Evolutionary conservation across 2,888 invertebrate genomes (phyloP), one percentile per base, ranked within the genome.

Genomic region (Athrips mouffetella): DNA sequence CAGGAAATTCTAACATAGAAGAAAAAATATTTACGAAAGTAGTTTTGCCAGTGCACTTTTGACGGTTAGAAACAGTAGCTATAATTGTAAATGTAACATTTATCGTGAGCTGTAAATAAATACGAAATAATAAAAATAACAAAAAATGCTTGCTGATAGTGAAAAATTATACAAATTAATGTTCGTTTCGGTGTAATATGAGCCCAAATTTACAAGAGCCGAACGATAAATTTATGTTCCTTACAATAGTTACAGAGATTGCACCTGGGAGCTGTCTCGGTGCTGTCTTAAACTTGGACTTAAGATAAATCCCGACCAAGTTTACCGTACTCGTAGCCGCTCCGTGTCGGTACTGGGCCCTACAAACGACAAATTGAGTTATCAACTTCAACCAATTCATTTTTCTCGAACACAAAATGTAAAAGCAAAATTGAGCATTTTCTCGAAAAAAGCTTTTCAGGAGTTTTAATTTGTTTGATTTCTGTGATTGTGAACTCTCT

Each of bases 181-280:
- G 25, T 13, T 1, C 33, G 20, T n/a, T 13, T 48, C 70, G 63
- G 74, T 80, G 78, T 73, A 45, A 77, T 42, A 31, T 6, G 1
- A 47, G 11, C 41, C 47, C 53, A 23, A 13, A 49, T 61, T 59
- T 62, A 71, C 73, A 66, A 71, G 63, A 65, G 63, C 55, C 58
- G 56, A 70, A 70, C 83, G 68, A 80, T 81, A 82, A 80, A 81
- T 83, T 79, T 73, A 71, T 73, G 73, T 74, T 76, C 81, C 80
- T 77, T 79, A 80, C 81, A 81, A 83, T 81, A 79, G 81, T 79
- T 76, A 76, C 75, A 71, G 66, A 71, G 73, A 77, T 80, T 79
- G 81, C 83, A 83, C 83, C 82, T 80, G 83, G 80, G 81, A 80
- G 68, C 76, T 73, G 79, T 80, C 80, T 74, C 65, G 67, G 69